Conservation (phyloP, 2,888 invertebrate species). For the Cheilosia variabilis region DNA sequence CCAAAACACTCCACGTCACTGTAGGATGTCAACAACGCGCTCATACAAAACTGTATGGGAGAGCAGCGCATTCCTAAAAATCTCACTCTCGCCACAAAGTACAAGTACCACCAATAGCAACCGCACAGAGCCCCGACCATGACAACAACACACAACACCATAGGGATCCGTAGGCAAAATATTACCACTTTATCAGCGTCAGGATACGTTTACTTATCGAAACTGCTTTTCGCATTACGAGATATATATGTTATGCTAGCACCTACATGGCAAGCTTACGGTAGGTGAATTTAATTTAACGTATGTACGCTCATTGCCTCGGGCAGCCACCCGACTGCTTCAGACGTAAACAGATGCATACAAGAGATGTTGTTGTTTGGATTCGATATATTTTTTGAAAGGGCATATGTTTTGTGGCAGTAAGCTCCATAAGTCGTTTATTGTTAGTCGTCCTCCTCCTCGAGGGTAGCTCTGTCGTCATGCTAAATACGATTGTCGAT, state of each 20-base stretch:
- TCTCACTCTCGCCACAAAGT: conserved; percentile 35
- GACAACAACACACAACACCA: conserved; percentile 41
- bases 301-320: conserved; percentile 66
- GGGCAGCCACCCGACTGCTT: conserved; percentile 40
- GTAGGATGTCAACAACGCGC: conserved; percentile 58
- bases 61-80: conserved; percentile 20
- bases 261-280: conserved; percentile 51
- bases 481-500: background rate
- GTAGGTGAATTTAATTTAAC: conserved; percentile 74
- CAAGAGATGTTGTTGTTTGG: conserved; percentile 8
- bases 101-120: conserved; percentile 32
- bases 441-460: background rate
- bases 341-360: conserved; percentile 43
- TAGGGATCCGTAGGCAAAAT: conserved; percentile 62
- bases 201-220: conserved; percentile 74
- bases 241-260: conserved; percentile 11
- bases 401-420: background rate
- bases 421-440: background rate
- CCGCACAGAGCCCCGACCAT: conserved; percentile 35
- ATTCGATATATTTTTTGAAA: conserved; percentile 6
- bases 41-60: conserved; percentile 15
- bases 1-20: conserved; percentile 56
- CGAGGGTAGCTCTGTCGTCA: background rate
- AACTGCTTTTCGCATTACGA: conserved; percentile 73
- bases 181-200: conserved; percentile 72